Base-by-base conservation (phyloP, 1,140 invertebrate genomes). In the Drosophila seguyi region DNA sequence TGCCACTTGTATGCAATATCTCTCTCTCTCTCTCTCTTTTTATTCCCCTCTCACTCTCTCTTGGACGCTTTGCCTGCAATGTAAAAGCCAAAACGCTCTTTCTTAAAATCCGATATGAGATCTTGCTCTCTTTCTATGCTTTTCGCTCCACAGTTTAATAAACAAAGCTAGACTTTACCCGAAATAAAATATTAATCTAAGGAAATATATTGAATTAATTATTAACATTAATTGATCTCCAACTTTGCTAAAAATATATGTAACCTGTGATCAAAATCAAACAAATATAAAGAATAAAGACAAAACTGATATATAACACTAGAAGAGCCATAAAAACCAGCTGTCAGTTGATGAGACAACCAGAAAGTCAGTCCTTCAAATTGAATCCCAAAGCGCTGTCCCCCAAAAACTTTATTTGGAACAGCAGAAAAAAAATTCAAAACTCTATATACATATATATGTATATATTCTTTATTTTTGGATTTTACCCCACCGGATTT, bases 401-500 rank as follows among this genome's bases (percentile, higher is more conserved):
- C 22, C 10, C 52, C 39, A n/a, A 57, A 57, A 55, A 39, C 52
- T 62, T 20, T 57, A 41, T 58, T 22, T 29, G 13, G 4, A 22
- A 6, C 20, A 25, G 8, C 14, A 13, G 10, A 18, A 47, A 47
- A 25, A 47, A 16, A 16, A 22, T 13, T 1, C 2, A 36, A 20
- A 52, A 14, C 3, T 10, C 20, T 16, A 22, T 34, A 3, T 6
- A n/a, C n/a, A 36, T 16, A 2, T 31, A 20, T n/a, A 44, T 45
- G 11, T 18, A 4, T 56, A 8, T 18, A n/a, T 41, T 2, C 22
- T 47, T 25, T 47, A 31, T 63, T 59, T 27, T 11, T 38, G 22
- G 25, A 39, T 16, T 34, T 65, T 25, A n/a, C 20, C 56, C 45
- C 45, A 50, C 13, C 20, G 66, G 47, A 69, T 67, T 69, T 69